Evolutionary conservation across 2,888 invertebrate genomes (phyloP), one percentile per base, ranked within the genome.

Genomic region (Escarpia spicata): DNA sequence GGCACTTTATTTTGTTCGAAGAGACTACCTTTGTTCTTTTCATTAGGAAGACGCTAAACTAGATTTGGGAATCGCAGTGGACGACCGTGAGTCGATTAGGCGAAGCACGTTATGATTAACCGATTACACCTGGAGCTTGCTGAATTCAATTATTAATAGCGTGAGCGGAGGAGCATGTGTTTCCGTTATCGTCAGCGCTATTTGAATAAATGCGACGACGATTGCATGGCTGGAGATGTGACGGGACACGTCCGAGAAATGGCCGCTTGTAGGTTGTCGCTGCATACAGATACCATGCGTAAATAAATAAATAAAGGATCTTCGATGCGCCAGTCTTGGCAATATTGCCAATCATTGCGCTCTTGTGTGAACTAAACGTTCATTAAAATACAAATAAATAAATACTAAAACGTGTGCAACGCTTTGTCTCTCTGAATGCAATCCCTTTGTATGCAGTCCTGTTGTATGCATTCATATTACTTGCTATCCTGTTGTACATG

Each of bases 1-100:
- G 26, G 75, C 75, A 75, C 75, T 75, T 75, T 75, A 75, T 75
- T 75, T 75, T n/a, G 75, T 75, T 75, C 75, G 75, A 26, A 26
- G n/a, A 75, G 75, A n/a, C 75, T 75, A 75, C 75, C 75, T 75
- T 75, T 75, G 75, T 75, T 75, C 75, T 75, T 75, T 75, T 75
- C 75, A 75, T 75, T 75, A 75, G 75, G 75, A 75, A 26, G 75
- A n/a, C 75, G 75, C 75, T 75, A 75, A 75, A 75, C 75, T 75
- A 75, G 75, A 75, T 75, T 75, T 75, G 75, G 75, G 75, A 75
- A 75, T 75, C 75, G 75, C 75, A 75, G 75, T 19, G 75, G 75
- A n/a, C 75, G 75, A n/a, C 19, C 19, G 75, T 19, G 52, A 75
- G 75, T 75, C 75, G 75, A 75, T 75, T 75, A 75, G 75, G 75